Conservation (phyloP, 2,888 invertebrate species). For the Trissonchulus latispiculum region DNA sequence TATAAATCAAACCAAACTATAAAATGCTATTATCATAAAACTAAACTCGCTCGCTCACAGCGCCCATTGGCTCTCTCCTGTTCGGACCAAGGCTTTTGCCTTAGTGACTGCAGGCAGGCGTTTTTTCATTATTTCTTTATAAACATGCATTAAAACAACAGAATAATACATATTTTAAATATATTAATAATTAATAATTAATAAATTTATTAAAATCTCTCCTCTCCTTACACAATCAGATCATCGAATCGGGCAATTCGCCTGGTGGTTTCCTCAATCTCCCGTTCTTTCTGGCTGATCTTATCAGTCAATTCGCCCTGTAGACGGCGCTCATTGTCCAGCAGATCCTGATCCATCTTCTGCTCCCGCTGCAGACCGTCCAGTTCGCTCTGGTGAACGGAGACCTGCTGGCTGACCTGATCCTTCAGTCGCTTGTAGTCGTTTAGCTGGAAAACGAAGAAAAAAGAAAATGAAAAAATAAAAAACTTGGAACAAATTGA, state of each 20-base stretch:
- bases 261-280: conserved; percentile 81
- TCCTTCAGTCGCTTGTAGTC: conserved; percentile 93
- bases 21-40: no score
- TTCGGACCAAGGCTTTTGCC: no score
- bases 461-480: no score
- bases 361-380: conserved; percentile 93
- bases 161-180: no score
- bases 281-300: conserved; percentile 80
- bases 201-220: no score
- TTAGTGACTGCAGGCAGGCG: no score
- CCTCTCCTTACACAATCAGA: conserved; percentile 31
- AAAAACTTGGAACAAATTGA: no score
- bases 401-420: conserved; percentile 84
- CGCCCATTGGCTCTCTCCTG: no score
- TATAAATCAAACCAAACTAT: background rate
- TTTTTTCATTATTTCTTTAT: no score
- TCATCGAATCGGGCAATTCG: conserved; percentile 84
- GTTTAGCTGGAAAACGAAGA: conserved; percentile 55
- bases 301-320: conserved; percentile 79
- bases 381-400: conserved; percentile 79
- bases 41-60: no score
- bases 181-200: no score
- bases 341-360: conserved; percentile 86
- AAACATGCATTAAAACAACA: no score
- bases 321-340: conserved; percentile 79